Base-by-base conservation (phyloP, 2,797 vertebrate genomes). In the Melanogrammus aeglefinus region DNA sequence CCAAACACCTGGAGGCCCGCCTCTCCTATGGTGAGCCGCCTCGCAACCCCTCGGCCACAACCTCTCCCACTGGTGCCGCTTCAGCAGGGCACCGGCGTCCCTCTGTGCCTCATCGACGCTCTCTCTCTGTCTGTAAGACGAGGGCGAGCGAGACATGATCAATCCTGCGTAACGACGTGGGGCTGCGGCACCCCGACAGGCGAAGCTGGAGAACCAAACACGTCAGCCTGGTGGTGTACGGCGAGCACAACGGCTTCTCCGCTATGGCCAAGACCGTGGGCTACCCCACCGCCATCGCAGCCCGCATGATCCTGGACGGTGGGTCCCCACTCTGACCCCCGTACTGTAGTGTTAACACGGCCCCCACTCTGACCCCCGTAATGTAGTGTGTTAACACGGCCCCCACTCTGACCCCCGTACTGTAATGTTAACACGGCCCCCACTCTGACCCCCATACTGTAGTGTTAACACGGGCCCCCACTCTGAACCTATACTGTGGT, bases 231-330 rank as follows among this genome's bases (percentile, higher is more conserved):
- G 97, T 99, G 83, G 97, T 96, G 33, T 99, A 99, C 39, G 97
- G 97, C 0, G 96, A 98, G 9, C 86, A 92, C 78, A 92, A 79
- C 9, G 97, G 98, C 70, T 97, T 96, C 90, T 98, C 97, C 1
- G 97, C 98, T 18, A 99, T 99, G 98, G 97, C 97, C 82, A 98
- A 97, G 92, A 97, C 96, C 31, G 97, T 99, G 4, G 98, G 97
- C 7, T 97, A 97, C 81, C 97, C 98, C 0, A 87, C 94, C 0
- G 97, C 97, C 80, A 97, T 99, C 79, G 95, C 94, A 73, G 95
- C 98, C 44, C 96, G 94, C 81, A 97, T 99, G 98, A 81, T 99
- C 76, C 95, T 99, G 0, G 93, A 97, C 18, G 44, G 44, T 47
- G 44, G 44, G 44, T 47, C 44, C 44, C 44, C 44, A 47, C 13